phyloP scores from a whole-genome alignment of 2,888 invertebrate species.

The Caenorhabditis sp. region DNA sequence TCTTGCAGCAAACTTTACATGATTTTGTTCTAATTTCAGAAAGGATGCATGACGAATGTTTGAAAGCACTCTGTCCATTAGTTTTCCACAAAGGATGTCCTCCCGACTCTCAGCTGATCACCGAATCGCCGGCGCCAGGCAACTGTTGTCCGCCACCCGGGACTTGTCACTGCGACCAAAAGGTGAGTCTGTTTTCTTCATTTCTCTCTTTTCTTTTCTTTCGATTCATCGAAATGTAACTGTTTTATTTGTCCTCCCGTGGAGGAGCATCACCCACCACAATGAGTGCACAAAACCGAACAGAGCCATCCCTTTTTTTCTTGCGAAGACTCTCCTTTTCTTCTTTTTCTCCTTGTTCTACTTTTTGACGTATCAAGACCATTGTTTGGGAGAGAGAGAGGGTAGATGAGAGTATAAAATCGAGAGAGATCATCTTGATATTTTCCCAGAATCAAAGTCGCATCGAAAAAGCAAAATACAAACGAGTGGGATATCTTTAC shows the following conservation, averaged over 20 bases:
- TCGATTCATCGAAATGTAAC: constrained; percentile 60
- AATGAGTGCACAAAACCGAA: constrained; percentile 59
- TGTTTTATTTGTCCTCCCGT: constrained; percentile 57
- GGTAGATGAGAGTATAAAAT: constrained; percentile 35
- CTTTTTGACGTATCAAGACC: constrained; percentile 65
- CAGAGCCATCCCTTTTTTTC: constrained; percentile 34
- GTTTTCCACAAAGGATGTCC: constrained; percentile 82
- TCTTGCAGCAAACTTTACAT: neutral
- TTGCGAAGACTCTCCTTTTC: constrained; percentile 18
- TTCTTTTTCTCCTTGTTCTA: constrained; percentile 40
- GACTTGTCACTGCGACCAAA: constrained; percentile 71
- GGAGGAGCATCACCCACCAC: constrained; percentile 23
- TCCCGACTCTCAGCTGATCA: constrained; percentile 78
- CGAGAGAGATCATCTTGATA: constrained; percentile 46
- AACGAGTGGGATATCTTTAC: constrained; percentile 23
- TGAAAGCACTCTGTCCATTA: constrained; percentile 76
- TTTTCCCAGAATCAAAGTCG: constrained; percentile 1
- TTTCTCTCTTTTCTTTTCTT: constrained; percentile 30
- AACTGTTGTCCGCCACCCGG: constrained; percentile 80
- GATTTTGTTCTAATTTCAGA: constrained; percentile 65
- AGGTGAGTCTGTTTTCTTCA: constrained; percentile 55
- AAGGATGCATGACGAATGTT: constrained; percentile 72
- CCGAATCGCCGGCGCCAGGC: constrained; percentile 76
- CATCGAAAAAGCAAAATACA: constrained; percentile 35
- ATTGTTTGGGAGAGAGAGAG: constrained; percentile 47